Evolutionary conservation across 2,888 invertebrate genomes (phyloP).

Genomic region (Seira ritae): DNA sequence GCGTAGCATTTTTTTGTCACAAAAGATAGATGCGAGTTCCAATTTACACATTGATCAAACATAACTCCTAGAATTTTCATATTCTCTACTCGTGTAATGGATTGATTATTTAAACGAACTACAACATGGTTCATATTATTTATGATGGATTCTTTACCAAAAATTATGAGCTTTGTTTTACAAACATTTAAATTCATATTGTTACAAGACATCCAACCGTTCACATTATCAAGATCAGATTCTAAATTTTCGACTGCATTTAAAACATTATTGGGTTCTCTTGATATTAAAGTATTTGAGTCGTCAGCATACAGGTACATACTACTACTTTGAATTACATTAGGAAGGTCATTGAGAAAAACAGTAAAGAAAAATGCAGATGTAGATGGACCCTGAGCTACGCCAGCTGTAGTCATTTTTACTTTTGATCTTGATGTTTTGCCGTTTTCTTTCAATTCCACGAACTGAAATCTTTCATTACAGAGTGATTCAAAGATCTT

Average conservation of each 20-base stretch:
- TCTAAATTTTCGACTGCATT: not conserved
- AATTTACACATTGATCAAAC: too few species aligned
- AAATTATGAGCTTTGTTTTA: not conserved
- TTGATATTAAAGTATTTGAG: not conserved
- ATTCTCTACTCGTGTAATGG: too few species aligned
- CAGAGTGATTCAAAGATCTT: too few species aligned
- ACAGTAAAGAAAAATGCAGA: not conserved
- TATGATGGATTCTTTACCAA: not conserved
- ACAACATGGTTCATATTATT: too few species aligned
- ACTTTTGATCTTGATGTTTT: not conserved
- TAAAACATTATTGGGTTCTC: not conserved
- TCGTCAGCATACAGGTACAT: not conserved
- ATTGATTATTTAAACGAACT: too few species aligned
- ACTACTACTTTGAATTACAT: not conserved
- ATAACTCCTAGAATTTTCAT: too few species aligned
- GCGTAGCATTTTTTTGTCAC: not conserved
- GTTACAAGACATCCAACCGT: not conserved
- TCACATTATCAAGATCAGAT: not conserved
- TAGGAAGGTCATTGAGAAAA: not conserved
- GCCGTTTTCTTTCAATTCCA: too few species aligned
- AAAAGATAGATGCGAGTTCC: too few species aligned
- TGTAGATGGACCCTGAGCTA: not conserved
- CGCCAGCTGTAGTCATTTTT: not conserved
- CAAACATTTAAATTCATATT: not conserved
- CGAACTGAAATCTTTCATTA: too few species aligned